Conservation (phyloP, 1,140 invertebrate genomes). For the Branchinecta lindahli region DNA sequence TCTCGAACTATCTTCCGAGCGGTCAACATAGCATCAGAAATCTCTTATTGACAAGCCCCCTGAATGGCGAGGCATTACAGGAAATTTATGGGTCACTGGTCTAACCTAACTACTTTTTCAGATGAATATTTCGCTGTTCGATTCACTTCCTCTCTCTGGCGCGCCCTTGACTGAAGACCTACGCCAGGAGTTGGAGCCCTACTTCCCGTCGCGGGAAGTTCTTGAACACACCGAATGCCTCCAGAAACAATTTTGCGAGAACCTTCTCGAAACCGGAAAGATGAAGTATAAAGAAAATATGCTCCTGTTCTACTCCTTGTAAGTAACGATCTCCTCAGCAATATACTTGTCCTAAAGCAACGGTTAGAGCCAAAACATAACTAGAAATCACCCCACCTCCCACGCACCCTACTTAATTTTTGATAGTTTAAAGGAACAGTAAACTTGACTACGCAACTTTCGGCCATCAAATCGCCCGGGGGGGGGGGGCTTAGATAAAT, state of each 20-base stretch:
- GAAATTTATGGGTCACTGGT: too few species aligned
- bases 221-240: slow-evolving; percentile 19
- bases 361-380: too few species aligned
- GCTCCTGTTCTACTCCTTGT: slow-evolving; percentile 2
- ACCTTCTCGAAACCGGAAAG: slow-evolving; percentile 14
- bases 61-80: too few species aligned
- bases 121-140: slow-evolving; percentile 17
- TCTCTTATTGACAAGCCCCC: not conserved
- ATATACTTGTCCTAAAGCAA: too few species aligned
- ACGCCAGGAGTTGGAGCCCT: slow-evolving; percentile 18
- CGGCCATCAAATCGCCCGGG: too few species aligned
- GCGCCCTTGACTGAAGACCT: slow-evolving; percentile 19
- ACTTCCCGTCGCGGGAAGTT: slow-evolving; percentile 17
- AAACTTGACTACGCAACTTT: too few species aligned
- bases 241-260: slow-evolving; percentile 20
- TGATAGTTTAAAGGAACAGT: too few species aligned
- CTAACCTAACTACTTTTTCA: not conserved
- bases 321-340: not conserved
- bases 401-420: too few species aligned
- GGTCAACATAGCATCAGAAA: not conserved
- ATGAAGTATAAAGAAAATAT: slow-evolving; percentile 1
- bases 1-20: not conserved
- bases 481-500: too few species aligned
- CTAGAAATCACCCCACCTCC: too few species aligned
- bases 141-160: slow-evolving; percentile 17